Conservation (phyloP, 2,113 vertebrate species). For the Sakesphorus luctuosus region DNA sequence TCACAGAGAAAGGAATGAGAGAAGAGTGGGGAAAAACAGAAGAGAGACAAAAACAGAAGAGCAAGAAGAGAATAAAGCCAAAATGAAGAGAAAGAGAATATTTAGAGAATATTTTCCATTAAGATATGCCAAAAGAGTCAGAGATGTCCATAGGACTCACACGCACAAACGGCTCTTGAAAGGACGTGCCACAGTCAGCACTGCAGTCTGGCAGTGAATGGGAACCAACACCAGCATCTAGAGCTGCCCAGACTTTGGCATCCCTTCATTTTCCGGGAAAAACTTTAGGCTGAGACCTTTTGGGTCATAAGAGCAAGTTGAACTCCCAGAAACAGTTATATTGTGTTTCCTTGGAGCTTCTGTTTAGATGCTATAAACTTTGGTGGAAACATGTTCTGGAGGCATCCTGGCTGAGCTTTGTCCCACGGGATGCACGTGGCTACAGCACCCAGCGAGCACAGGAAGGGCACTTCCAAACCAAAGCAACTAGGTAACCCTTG, state of each 20-base stretch:
- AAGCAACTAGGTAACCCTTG: not conserved
- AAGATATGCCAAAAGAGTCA: not conserved
- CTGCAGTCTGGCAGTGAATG: not conserved
- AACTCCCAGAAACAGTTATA: not conserved
- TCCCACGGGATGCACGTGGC: not conserved
- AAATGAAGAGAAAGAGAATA: not conserved
- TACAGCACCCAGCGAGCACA: not conserved
- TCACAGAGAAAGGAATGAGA: not conserved
- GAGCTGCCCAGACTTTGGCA: not conserved
- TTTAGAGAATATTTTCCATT: not conserved
- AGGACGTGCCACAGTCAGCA: not conserved
- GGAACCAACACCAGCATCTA: not conserved
- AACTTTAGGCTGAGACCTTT: not conserved
- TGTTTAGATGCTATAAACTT: not conserved
- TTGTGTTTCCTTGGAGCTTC: not conserved
- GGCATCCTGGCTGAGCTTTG: accelerated
- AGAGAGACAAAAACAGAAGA: not conserved
- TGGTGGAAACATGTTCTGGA: not conserved
- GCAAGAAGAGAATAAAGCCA: not conserved
- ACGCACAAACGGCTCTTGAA: not conserved
- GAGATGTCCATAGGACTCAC: not conserved
- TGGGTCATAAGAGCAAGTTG: not conserved
- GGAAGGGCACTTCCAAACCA: not conserved
- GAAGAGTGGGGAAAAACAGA: not conserved
- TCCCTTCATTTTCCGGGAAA: not conserved